Evolutionary conservation across 1,140 invertebrate genomes (phyloP).

Genomic region (Ladona fulva): DNA sequence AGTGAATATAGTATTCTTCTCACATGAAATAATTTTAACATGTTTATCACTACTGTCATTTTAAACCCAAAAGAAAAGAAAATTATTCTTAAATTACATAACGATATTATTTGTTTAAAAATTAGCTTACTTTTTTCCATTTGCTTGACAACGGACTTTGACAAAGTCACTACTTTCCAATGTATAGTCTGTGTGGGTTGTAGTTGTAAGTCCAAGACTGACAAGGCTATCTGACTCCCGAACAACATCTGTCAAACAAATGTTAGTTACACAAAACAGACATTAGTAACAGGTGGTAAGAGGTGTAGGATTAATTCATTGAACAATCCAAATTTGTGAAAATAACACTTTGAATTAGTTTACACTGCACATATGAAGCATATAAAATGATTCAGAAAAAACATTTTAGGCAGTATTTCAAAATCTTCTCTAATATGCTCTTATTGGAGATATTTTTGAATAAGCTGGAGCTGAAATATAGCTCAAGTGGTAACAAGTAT

Average conservation of each 20-base stretch:
- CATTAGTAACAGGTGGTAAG: neutral
- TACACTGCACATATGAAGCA: too few relatives aligned
- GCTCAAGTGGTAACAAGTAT: too few relatives aligned
- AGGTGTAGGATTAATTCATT: too few relatives aligned
- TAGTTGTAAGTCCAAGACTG: conserved; percentile 39
- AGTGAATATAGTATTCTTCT: neutral
- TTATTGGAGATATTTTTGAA: too few relatives aligned
- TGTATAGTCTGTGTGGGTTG: conserved; percentile 47
- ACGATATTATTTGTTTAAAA: neutral
- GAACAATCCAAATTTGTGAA: too few relatives aligned
- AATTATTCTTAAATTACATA: too few relatives aligned
- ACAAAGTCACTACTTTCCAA: conserved; percentile 57
- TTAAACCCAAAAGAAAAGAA: neutral
- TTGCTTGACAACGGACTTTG: conserved; percentile 44
- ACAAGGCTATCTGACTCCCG: conserved; percentile 47
- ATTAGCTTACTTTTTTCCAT: conserved; percentile 39
- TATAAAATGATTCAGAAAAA: too few relatives aligned
- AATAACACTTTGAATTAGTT: too few relatives aligned
- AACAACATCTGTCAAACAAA: conserved; percentile 46
- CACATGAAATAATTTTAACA: neutral
- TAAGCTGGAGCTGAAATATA: too few relatives aligned
- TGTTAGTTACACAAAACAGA: neutral
- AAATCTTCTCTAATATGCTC: too few relatives aligned
- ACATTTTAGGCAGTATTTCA: too few relatives aligned
- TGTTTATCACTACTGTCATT: neutral